phyloP scores from a whole-genome alignment of 2,113 vertebrate genomes.

The Kryptolebias marmoratus region DNA sequence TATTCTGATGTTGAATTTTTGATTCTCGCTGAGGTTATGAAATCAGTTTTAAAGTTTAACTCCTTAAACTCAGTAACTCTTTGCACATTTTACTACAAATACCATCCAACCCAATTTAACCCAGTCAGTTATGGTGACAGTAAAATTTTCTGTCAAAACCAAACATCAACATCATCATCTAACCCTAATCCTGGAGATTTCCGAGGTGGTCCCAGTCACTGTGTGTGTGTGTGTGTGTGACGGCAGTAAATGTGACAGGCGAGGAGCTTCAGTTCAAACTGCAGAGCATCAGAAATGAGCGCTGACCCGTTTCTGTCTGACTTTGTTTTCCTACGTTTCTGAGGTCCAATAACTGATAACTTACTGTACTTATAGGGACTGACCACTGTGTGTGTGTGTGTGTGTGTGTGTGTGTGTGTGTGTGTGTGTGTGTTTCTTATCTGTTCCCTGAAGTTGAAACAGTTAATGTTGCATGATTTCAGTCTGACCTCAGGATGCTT shows the following conservation, averaged over 20 bases:
- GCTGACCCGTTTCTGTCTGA: conserved; percentile 38
- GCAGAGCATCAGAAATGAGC: conserved; percentile 26
- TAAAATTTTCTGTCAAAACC: no score
- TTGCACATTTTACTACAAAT: no score
- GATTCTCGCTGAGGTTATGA: background rate
- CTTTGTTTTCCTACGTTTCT: background rate
- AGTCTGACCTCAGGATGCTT: no score
- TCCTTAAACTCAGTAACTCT: no score
- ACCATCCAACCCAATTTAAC: no score
- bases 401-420: no score
- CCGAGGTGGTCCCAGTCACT: background rate
- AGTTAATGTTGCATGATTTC: conserved; percentile 7
- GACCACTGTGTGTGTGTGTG: no score
- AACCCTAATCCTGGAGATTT: no score
- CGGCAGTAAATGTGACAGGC: conserved; percentile 32
- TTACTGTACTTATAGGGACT: background rate
- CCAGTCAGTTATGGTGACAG: no score
- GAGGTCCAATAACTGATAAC: background rate
- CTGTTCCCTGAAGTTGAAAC: conserved; percentile 10
- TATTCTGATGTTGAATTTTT: background rate
- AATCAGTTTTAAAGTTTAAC: no score
- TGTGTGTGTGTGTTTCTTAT: no score
- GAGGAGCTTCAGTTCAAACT: conserved; percentile 34
- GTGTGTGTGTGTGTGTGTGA: background rate
- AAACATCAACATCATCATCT: no score